Base-by-base conservation (phyloP, 2,113 vertebrate genomes). In the Microtus ochrogaster region DNA sequence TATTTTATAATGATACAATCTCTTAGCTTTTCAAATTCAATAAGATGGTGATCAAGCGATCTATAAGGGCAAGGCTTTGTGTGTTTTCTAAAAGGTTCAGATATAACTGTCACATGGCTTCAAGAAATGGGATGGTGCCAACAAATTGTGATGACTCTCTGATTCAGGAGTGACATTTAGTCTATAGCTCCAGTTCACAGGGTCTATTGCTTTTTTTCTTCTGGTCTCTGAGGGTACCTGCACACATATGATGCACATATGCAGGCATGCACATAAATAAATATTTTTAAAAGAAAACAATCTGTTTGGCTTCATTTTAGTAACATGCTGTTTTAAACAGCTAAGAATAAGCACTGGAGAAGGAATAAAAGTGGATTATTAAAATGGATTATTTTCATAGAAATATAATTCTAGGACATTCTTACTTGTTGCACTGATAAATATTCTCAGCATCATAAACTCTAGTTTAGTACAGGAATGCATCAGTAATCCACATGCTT, bases 361-460 rank as follows among this genome's bases (percentile, higher is more conserved):
- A 39, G 58, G 93, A 41, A 47, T 83, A 91, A 91, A 95, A 96
- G 78, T 52, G 39, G 30, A 58, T 10, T 63, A 74, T 95, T 58
- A 55, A 82, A 88, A 58, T 33, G 33, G 36, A 58, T 11, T 74
- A 74, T 95, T 58, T 55, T 73, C 79, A 41, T 33, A 88, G 72
- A 90, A 52, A 52, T 88, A 1, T 89, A 85, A 47, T 94, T 95
- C 89, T 89, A 61, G 76, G 26, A 94, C 17, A 87, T 63, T 68
- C 65, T 47, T 72, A 89, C 17, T 79, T 93, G 85, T 76, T 88
- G 7, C 22, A 89, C 13, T 65, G 19, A 94, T 44, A 26, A 89
- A 36, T 89, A 39, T 47, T 93, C 52, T 68, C 11, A 89, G 30
- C 85, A 81, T 3, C 36, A 33, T 85, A 95, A 94, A 94, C 44